Evolutionary conservation across 2,113 vertebrate species (phyloP).

Genomic region (Poeciliopsis occidentalis): DNA sequence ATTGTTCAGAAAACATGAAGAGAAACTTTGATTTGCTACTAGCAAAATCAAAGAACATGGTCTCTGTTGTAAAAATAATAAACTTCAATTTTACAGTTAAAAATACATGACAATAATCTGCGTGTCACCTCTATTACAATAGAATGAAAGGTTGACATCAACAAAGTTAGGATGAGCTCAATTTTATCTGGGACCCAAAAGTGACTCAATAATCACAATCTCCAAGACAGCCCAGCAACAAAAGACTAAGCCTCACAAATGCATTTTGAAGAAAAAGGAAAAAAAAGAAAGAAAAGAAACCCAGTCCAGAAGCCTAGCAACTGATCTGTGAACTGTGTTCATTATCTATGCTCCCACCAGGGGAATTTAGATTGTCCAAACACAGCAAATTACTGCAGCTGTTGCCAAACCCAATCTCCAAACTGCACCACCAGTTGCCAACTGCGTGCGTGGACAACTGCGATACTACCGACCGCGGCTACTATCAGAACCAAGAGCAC

Average conservation of each 20-base stretch:
- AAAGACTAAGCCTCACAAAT: background rate
- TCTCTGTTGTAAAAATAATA: no score
- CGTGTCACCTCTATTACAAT: background rate
- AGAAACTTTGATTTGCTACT: no score
- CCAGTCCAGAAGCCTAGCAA: conserved; percentile 59
- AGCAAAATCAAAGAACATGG: no score
- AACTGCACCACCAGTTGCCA: conserved; percentile 58
- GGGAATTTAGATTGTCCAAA: conserved; percentile 69
- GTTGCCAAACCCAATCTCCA: conserved; percentile 56
- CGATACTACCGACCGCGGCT: conserved; percentile 32
- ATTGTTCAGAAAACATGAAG: no score
- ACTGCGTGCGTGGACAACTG: conserved; percentile 72
- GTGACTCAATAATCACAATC: conserved; percentile 5
- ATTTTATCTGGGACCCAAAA: background rate
- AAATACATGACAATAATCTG: background rate
- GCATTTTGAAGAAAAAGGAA: conserved; percentile 15
- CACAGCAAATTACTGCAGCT: conserved; percentile 74
- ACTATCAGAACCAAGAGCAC: conserved; percentile 27
- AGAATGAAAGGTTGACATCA: background rate
- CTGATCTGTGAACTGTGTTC: conserved; percentile 41
- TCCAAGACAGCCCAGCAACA: background rate
- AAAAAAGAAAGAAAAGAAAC: conserved; percentile 20
- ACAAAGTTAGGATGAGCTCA: background rate
- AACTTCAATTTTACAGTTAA: no score
- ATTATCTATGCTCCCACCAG: conserved; percentile 64